Percentiles rank a stretch among this genome's conserved stretches.
These are phyloP conservation scores for Poeciliopsis turneri DNA, from an alignment of 2,797 vertebrate genomes.

Conservation along the genomic window DNA sequence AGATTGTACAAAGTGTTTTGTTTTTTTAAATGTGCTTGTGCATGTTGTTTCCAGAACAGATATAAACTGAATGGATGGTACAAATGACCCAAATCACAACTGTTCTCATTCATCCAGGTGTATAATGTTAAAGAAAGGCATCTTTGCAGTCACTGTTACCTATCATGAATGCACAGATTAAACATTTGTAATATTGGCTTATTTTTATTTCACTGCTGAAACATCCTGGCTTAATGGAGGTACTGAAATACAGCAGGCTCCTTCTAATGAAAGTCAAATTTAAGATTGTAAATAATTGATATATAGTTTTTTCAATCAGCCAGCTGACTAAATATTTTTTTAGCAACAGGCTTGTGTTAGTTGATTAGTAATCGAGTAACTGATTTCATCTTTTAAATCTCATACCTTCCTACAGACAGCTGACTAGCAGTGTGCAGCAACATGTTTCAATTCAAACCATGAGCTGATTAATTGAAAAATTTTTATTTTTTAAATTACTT, in stretches of 20 bases:
- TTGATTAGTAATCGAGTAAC: background rate
- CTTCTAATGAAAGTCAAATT: background rate
- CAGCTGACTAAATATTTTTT: background rate
- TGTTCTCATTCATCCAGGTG: slow-evolving; percentile 79
- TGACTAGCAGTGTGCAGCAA: background rate
- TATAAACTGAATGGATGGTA: slow-evolving; percentile 89
- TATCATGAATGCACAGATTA: slow-evolving; percentile 92
- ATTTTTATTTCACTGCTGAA: slow-evolving; percentile 6
- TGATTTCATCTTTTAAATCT: no score
- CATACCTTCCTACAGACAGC: background rate
- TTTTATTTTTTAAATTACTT: slow-evolving; percentile 76
- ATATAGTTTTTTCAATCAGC: no score
- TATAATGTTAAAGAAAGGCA: slow-evolving; percentile 74
- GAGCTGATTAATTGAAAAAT: slow-evolving; percentile 68
- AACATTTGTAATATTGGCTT: slow-evolving; percentile 79
- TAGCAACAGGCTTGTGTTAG: background rate
- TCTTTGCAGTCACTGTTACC: slow-evolving; percentile 85
- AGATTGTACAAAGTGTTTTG: slow-evolving; percentile 85
- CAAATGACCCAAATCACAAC: slow-evolving; percentile 83
- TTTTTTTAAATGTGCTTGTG: slow-evolving; percentile 78
- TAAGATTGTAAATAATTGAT: no score
- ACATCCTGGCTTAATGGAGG: background rate
- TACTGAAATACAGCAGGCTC: background rate
- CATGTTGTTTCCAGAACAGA: slow-evolving; percentile 79
- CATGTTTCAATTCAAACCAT: slow-evolving; percentile 24